These are phyloP conservation scores for Porphyrio hochstetteri DNA, from an alignment of 2,113 vertebrate species.

Conservation along the genomic window DNA sequence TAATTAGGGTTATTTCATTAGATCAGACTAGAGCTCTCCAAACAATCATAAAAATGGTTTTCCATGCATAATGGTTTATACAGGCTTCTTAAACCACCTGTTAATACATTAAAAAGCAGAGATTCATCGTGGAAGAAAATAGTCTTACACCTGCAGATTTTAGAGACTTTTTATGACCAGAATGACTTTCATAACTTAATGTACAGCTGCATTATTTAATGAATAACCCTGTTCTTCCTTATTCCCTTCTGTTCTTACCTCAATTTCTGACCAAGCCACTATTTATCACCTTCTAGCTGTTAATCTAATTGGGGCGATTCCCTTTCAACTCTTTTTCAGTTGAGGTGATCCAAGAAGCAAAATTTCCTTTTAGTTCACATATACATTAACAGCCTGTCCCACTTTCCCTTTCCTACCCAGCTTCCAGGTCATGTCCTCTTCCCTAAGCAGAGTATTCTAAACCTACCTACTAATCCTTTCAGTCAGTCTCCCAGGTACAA, in stretches of 20 bases:
- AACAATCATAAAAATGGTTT: slow-evolving; percentile 55
- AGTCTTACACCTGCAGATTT: neutral
- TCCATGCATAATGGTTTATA: slow-evolving; percentile 41
- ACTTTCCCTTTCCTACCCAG: neutral
- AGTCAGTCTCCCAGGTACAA: neutral
- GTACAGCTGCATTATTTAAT: neutral
- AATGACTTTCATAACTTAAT: neutral
- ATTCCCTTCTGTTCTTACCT: neutral
- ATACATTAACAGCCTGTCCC: neutral
- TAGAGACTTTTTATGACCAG: neutral
- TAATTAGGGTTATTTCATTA: slow-evolving; percentile 81
- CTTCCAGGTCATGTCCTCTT: neutral
- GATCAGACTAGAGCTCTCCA: slow-evolving; percentile 55
- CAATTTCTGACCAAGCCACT: neutral
- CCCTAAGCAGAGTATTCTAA: neutral
- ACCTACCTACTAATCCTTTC: neutral
- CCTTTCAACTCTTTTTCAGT: too few species aligned
- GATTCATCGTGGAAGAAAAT: slow-evolving; percentile 14
- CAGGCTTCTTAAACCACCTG: slow-evolving; percentile 46
- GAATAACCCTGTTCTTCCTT: neutral
- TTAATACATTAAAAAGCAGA: slow-evolving; percentile 56
- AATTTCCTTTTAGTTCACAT: neutral
- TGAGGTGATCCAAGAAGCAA: neutral
- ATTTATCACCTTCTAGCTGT: neutral
- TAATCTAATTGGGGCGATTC: neutral